Evolutionary conservation across 2,888 invertebrate genomes (phyloP), one percentile per base, ranked within the genome.

Genomic region (Sipunculus nudus): DNA sequence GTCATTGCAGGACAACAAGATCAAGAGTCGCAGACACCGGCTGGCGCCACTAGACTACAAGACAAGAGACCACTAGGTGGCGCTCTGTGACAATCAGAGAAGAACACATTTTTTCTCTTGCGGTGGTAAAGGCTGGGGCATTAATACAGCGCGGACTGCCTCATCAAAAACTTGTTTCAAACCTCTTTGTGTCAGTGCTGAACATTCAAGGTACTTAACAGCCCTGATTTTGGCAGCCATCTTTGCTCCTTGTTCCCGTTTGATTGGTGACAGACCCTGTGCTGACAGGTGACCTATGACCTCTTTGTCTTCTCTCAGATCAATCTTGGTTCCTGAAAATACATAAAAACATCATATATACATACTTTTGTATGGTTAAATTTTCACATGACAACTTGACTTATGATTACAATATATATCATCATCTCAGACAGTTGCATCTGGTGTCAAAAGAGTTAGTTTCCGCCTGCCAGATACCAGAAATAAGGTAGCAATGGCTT

Each of bases 201-300:
- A 98, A 86, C 99, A 99, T 87, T 99, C 99, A 91, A 99, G 93
- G 84, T 99, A 99, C 87, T 96, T 96, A 59, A 96, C 94, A 72
- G 98, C 98, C 84, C 97, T 89, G 81, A 99, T 93, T 90, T 97
- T 98, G 84, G 96, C 96, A 43, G 98, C 96, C 87, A 99, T 87
- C 85, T 98, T 97, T 84, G 96, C 94, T 61, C 97, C 98, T 86
- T 99, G 98, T 86, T 97, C 97, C 75, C 96, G 88, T 86, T 96
- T 96, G 66, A 99, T 91, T 19, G 98, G 96, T 73, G 95, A 92
- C 81, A 97, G 88, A 61, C 96, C 94, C 87, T 96, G 95, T 84
- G 96, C 94, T 41, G 94, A 91, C 70, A 98, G 87, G 68, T 91
- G 89, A 78, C 93, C 92, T 68, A 97, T 86, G 3, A 96, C 96